Percentiles rank a stretch among this genome's conserved stretches.
These are phyloP conservation scores for Drosophila pectinifera DNA, from an alignment of 1,140 invertebrate genomes.

Conservation along the genomic window DNA sequence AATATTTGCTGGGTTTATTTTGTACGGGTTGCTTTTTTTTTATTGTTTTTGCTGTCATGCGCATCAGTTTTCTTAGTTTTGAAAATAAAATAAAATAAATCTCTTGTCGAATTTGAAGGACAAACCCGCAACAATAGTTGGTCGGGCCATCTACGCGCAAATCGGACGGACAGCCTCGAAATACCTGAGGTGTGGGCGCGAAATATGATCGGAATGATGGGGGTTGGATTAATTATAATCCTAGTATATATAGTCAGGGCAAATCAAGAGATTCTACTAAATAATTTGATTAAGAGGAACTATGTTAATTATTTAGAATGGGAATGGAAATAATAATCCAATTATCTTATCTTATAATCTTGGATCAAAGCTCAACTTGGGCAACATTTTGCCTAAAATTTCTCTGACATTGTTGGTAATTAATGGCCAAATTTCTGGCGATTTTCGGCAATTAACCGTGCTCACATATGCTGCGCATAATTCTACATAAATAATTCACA, in stretches of 20 bases:
- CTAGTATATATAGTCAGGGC: background rate
- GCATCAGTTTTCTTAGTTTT: constrained; percentile 54
- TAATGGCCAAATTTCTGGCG: constrained; percentile 50
- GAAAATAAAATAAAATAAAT: constrained; percentile 63
- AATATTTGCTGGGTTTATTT: constrained; percentile 55
- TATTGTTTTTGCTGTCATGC: constrained; percentile 69
- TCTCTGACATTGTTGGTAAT: constrained; percentile 16
- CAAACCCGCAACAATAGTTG: constrained; percentile 64
- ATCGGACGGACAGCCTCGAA: constrained; percentile 30
- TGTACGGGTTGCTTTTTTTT: constrained; percentile 28
- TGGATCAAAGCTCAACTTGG: background rate
- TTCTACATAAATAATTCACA: constrained; percentile 69
- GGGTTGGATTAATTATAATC: background rate
- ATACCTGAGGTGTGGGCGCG: constrained; percentile 62
- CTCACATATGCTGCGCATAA: constrained; percentile 43
- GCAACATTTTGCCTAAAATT: background rate
- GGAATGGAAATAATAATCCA: too few relatives aligned
- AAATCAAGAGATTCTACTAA: background rate
- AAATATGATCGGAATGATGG: constrained; percentile 53
- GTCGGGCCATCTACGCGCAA: constrained; percentile 45
- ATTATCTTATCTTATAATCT: too few relatives aligned
- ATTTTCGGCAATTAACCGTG: constrained; percentile 60
- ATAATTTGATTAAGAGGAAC: background rate
- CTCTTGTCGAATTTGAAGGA: constrained; percentile 67
- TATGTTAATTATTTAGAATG: background rate